These are phyloP conservation scores for Sarcophilus harrisii DNA, from an alignment of 2,797 vertebrate genomes.

Conservation along the genomic window DNA sequence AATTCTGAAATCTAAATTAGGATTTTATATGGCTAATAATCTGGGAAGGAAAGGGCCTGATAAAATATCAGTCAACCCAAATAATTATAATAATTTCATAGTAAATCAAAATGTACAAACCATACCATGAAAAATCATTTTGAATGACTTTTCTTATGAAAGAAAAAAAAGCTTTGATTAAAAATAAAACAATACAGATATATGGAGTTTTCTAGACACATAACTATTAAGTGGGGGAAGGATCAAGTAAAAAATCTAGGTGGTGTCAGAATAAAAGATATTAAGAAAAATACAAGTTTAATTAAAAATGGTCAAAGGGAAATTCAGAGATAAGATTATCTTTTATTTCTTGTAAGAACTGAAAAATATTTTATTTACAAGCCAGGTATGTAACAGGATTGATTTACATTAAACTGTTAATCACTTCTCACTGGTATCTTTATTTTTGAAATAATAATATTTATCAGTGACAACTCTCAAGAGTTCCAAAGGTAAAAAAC, in stretches of 20 bases:
- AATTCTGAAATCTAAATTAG: not conserved
- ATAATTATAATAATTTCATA: not conserved
- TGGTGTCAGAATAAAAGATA: not conserved
- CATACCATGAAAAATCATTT: not conserved
- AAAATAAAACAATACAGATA: not conserved
- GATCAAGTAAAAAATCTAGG: not conserved
- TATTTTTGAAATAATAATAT: not conserved
- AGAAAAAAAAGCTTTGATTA: not conserved
- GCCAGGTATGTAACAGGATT: not conserved
- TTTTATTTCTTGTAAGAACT: not conserved
- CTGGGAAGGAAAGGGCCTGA: accelerated
- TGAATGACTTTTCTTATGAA: not conserved
- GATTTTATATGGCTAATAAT: not conserved
- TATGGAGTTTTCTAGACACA: not conserved
- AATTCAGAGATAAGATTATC: not conserved
- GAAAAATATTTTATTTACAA: not conserved
- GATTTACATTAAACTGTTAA: slow-evolving; percentile 2
- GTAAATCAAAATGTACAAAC: not conserved
- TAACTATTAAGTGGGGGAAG: not conserved
- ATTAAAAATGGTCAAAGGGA: not conserved
- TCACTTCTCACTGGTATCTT: not conserved
- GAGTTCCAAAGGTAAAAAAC: not conserved
- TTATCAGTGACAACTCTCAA: not conserved
- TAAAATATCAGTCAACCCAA: not conserved
- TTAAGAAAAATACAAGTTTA: not conserved